Conservation (phyloP, 1,140 invertebrate species). For the Ceratoteleas bidentatus region DNA sequence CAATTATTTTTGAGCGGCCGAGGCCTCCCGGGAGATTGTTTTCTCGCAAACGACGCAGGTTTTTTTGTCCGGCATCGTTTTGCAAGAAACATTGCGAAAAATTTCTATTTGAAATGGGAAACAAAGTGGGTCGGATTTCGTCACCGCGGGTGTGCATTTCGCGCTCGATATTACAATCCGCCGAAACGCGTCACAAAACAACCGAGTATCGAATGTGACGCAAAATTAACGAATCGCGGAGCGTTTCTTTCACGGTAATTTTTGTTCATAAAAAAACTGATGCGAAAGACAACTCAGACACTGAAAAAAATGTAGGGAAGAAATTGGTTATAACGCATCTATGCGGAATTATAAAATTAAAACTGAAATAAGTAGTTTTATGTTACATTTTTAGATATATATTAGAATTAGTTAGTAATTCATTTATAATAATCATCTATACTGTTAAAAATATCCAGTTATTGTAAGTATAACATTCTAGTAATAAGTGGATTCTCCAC, state of each 20-base stretch:
- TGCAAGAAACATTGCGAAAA: slow-evolving; percentile 55
- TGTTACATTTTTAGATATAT: too few species aligned
- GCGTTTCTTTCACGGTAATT: neutral
- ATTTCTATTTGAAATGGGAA: slow-evolving; percentile 50
- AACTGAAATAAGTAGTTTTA: too few species aligned
- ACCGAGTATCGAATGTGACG: neutral
- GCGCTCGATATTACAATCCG: slow-evolving; percentile 37
- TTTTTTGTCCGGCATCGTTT: slow-evolving; percentile 51
- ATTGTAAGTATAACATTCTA: too few species aligned
- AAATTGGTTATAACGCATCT: too few species aligned
- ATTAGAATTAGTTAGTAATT: too few species aligned
- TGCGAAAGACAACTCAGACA: too few species aligned
- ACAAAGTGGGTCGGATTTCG: slow-evolving; percentile 49
- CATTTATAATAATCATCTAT: too few species aligned
- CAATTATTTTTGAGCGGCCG: slow-evolving; percentile 57
- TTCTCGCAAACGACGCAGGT: slow-evolving; percentile 33
- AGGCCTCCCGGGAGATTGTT: slow-evolving; percentile 55
- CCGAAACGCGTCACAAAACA: slow-evolving; percentile 1
- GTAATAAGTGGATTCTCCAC: too few species aligned
- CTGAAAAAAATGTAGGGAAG: too few species aligned
- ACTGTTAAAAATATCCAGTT: too few species aligned
- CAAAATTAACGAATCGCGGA: neutral
- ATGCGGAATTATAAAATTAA: too few species aligned
- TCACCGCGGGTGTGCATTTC: slow-evolving; percentile 41
- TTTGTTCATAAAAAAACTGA: neutral